Base-by-base conservation (phyloP, 2,113 vertebrate species). In the Panthera tigris region DNA sequence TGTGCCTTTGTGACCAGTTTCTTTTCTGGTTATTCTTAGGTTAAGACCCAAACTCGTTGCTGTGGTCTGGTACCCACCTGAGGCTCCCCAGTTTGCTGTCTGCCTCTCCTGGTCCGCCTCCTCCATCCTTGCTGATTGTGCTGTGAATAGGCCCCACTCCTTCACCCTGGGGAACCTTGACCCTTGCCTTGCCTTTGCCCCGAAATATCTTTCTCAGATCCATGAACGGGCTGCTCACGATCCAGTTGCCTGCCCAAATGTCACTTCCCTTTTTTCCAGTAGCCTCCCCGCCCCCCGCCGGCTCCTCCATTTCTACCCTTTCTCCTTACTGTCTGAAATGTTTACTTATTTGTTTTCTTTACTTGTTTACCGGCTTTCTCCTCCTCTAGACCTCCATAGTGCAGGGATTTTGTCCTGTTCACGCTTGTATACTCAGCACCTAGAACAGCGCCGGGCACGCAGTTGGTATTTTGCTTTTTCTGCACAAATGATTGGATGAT, bases 21-120 rank as follows among this genome's bases (percentile, higher is more conserved):
- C 31, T 68, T 82, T 73, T 57, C 85, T 39, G 15, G 29, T 91
- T 82, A 66, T 82, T 91, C 71, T 92, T 91, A 81, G 95, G 92
- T 81, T 94, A 66, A 89, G 73, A 66, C 41, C 19, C 71, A 78
- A 55, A 91, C 45, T 41, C 8, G 18, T 19, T 95, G 41, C 31
- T 4, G 4, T 74, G 45, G 80, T 50, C 52, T 61, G n/a, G 45
- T 1, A 8, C 31, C 78, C 71, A 50, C 25, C 19, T 1, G 7
- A 52, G 92, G 5, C 45, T 73, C 78, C 23, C 29, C 41, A 57
- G 73, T 18, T 87, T 55, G 57, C 33, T 11, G 41, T 12, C 66
- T n/a, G 12, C 25, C 55, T 25, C 14, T 25, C 33, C 29, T 11
- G 1, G 7, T 14, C 68, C 12, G 8, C 33, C 2, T 23, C 79